A percentile compares a stretch with the other conserved stretches of the same genome.
phyloP scores from a whole-genome alignment of 2,113 vertebrate species.

The Mixornis gularis region DNA sequence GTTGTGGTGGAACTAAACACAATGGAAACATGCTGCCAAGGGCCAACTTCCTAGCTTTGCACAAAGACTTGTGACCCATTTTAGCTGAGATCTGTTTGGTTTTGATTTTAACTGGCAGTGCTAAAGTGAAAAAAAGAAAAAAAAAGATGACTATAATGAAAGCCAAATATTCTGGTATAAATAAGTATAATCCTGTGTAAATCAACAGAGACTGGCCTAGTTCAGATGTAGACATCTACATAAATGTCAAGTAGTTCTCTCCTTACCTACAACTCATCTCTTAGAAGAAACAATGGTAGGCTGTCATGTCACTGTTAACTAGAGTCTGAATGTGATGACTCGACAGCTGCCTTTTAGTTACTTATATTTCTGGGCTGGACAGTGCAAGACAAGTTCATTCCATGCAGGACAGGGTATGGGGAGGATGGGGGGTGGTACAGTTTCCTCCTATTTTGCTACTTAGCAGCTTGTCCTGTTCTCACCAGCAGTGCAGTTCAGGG shows the following conservation, averaged over 20 bases:
- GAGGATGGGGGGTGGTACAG: fast-evolving
- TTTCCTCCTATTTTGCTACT: neutral
- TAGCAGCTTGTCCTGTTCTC: neutral
- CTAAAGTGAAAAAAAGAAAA: neutral
- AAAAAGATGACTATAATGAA: neutral
- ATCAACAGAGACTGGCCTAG: neutral
- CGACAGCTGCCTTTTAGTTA: neutral
- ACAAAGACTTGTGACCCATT: constrained; percentile 21
- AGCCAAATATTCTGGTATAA: neutral
- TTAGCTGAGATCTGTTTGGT: constrained; percentile 20
- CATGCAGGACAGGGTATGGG: fast-evolving
- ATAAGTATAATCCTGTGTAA: neutral
- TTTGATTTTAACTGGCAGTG: constrained; percentile 32
- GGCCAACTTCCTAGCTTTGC: constrained; percentile 5
- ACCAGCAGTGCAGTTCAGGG: neutral
- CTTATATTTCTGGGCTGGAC: neutral
- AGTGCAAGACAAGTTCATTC: neutral
- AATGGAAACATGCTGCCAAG: constrained; percentile 10
- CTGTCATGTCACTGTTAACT: neutral
- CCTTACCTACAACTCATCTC: neutral
- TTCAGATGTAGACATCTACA: neutral
- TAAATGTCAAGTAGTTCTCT: neutral
- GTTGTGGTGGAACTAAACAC: neutral
- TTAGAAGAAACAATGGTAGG: neutral
- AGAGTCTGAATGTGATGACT: neutral